Percentiles rank a stretch among this genome's conserved stretches.
These are phyloP conservation scores for Eospalax fontanierii DNA, from an alignment of 2,797 vertebrate species.

Conservation along the genomic window DNA sequence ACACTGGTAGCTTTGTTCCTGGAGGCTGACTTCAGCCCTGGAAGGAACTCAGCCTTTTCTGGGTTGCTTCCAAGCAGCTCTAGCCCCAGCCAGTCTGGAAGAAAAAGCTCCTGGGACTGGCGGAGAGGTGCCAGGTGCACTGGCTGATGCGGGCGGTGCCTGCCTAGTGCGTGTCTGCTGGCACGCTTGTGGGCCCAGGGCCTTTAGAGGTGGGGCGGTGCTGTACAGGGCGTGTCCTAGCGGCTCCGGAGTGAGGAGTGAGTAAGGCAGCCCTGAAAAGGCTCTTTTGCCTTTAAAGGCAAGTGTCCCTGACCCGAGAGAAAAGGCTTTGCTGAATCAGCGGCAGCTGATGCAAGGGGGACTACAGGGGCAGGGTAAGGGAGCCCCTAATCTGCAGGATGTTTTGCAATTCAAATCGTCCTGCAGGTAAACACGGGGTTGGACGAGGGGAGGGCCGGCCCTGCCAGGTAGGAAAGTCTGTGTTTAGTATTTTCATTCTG, in stretches of 20 bases:
- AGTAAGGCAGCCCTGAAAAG: constrained; percentile 68
- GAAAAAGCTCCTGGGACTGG: constrained; percentile 37
- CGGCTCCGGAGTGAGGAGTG: background rate
- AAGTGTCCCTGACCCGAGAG: constrained; percentile 41
- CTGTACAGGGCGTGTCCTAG: constrained; percentile 29
- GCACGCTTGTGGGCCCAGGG: constrained; percentile 37
- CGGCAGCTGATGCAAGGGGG: constrained; percentile 38
- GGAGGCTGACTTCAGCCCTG: constrained; percentile 62
- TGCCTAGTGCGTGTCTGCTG: constrained; percentile 53
- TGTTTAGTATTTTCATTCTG: constrained; percentile 66
- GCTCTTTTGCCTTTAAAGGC: constrained; percentile 80
- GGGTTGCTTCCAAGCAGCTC: constrained; percentile 59
- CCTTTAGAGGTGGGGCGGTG: background rate
- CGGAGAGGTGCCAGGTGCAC: constrained; percentile 64
- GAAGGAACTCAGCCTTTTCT: constrained; percentile 55
- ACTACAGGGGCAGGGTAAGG: background rate
- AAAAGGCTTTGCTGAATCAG: constrained; percentile 70
- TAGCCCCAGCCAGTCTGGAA: constrained; percentile 54
- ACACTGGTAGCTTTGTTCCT: constrained; percentile 74
- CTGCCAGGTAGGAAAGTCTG: background rate
- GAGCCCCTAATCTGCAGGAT: constrained; percentile 33
- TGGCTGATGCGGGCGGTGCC: background rate
- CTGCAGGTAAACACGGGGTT: constrained; percentile 29
- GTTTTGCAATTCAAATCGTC: constrained; percentile 69
- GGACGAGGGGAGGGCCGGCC: constrained; percentile 25